Base-by-base conservation (phyloP, 2,888 invertebrate species). In the Cerceris ruficornis region DNA sequence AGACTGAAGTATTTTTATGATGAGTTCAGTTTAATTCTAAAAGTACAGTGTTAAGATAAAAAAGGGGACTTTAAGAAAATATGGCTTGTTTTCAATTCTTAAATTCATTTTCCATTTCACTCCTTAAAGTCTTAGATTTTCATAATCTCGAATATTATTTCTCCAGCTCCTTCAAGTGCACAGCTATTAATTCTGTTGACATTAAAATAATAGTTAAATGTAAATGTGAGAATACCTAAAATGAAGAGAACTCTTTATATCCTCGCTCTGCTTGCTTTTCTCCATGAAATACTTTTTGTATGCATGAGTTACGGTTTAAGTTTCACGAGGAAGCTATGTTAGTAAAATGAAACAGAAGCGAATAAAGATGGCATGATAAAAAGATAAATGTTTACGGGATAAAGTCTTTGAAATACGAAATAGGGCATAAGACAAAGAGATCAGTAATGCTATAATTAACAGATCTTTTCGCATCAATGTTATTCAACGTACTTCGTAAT, bases 241-340 rank as follows among this genome's bases (percentile, higher is more conserved):
- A 77, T 62, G 54, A 73, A 73, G 78, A 15, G 39, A 54, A 58
- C 39, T 15, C 54, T 43, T 61, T 70, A 41, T 17, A 28, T 57
- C 46, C 50, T 9, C 6, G 49, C 39, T 0, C n/a, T 7, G 17
- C 49, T 58, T 57, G 13, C 42, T 50, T 46, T 69, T 77, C 60
- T 57, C 14, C 69, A 9, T 14, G 28, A 49, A 59, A 54, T 54
- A 60, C 65, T 77, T 73, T 79, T 69, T 77, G 55, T 49, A 60
- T 61, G 69, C 64, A 67, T 69, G 79, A 77, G 64, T 73, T 79
- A 73, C 73, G 61, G 41, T 62, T 69, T 67, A 77, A 77, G 77
- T 77, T 79, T 66, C 41, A n/a, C 61, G 39, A 58, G 39, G 17
- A 50, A 17, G 43, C 49, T 42, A 28, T 15, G 62, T 66, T 46